Evolutionary conservation across 2,797 vertebrate genomes (phyloP).

Genomic region (Chromis chromis): DNA sequence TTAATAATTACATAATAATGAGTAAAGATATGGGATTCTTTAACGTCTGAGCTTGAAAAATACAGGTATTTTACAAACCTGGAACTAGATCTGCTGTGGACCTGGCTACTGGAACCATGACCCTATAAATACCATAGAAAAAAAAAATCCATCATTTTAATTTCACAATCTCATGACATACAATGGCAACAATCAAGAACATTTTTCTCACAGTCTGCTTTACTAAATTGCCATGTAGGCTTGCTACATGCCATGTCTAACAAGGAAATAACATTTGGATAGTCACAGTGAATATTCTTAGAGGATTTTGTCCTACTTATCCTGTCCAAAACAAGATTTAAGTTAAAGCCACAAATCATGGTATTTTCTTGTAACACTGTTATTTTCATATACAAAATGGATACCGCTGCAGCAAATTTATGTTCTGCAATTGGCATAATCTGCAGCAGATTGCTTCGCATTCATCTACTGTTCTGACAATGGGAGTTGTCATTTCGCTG

Average conservation of each 20-base stretch:
- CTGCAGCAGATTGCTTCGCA: constrained; percentile 29
- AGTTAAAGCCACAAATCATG: constrained; percentile 26
- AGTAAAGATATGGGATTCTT: too few species aligned
- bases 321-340: not conserved
- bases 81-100: too few species aligned
- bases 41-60: not conserved
- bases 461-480: constrained; percentile 65
- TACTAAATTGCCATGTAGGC: too few species aligned
- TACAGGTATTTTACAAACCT: not conserved
- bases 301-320: not conserved
- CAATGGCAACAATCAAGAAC: too few species aligned
- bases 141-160: too few species aligned
- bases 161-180: too few species aligned
- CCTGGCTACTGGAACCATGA: too few species aligned
- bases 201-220: too few species aligned
- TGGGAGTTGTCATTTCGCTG: constrained; percentile 60
- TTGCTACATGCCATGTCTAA: too few species aligned
- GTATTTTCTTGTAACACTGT: constrained; percentile 28
- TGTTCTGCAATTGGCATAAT: constrained; percentile 24
- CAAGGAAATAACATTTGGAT: too few species aligned
- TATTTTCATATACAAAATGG: not conserved
- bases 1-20: too few species aligned
- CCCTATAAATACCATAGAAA: too few species aligned
- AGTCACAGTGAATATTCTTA: not conserved
- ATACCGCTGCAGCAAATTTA: not conserved